Conservation (phyloP, 2,888 invertebrate genomes). For the Drosophila villosipedis region DNA sequence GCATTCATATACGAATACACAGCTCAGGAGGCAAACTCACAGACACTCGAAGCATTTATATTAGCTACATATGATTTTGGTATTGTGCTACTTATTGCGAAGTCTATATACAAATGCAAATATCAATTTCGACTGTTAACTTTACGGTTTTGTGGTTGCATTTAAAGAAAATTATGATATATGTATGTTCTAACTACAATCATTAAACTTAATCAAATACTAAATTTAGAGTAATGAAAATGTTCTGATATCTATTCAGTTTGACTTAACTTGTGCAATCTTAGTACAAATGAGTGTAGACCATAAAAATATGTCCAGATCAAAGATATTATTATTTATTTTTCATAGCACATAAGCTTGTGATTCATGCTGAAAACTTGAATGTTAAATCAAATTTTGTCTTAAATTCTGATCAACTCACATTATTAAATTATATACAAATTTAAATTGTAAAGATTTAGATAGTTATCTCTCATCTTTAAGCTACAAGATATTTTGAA, state of each 20-base stretch:
- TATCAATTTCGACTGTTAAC: conserved; percentile 12
- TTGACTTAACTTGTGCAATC: neutral
- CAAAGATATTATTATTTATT: neutral
- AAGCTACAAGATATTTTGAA: neutral
- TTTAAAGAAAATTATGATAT: neutral
- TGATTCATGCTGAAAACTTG: neutral
- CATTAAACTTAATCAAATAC: neutral
- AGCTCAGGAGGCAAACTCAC: conserved; percentile 16
- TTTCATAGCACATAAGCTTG: neutral
- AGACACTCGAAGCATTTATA: conserved; percentile 62
- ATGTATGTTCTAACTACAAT: neutral
- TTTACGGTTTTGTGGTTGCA: conserved; percentile 9
- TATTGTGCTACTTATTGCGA: conserved; percentile 5
- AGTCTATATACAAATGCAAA: conserved; percentile 10
- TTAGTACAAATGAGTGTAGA: neutral
- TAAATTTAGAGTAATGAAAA: neutral
- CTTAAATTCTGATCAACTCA: neutral
- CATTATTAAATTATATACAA: neutral
- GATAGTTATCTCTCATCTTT: neutral
- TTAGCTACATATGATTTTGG: conserved; percentile 42
- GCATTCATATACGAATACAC: conserved; percentile 29
- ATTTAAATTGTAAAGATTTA: neutral
- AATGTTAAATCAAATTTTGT: neutral
- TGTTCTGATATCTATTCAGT: neutral
- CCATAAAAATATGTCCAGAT: neutral